Base-by-base conservation (phyloP, 2,797 vertebrate genomes). In the Petrocephalus sullivani region DNA sequence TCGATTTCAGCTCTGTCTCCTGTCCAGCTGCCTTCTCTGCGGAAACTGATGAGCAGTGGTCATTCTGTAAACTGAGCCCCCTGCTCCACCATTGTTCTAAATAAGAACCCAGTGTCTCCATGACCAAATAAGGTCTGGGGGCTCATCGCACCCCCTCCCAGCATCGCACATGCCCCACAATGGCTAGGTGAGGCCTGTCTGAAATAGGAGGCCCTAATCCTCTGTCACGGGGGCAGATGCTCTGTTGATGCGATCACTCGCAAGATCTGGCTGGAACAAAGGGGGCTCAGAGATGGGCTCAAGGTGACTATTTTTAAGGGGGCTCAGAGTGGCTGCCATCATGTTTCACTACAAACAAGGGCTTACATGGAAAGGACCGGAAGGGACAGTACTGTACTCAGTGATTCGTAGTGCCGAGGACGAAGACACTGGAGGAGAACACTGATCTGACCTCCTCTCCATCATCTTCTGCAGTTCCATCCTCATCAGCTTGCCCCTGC, bases 401-500 rank as follows among this genome's bases (percentile, higher is more conserved):
- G 3, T 5, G 1, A 16, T 82, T 82, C 41, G n/a, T 46, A 82
- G 41, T 41, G 7, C 78, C 9, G n/a, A 51, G 78, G n/a, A 46
- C 78, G 46, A 49, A 82, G 46, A 5, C 16, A 8, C 21, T n/a
- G 37, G 51, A 21, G 49, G 49, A 58, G 83, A 85, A 60, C 5
- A 2, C 84, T 6, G 14, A 16, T n/a, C 88, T 91, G 91, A 97
- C 97, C 95, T 97, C 90, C 95, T 97, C 88, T 95, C 95, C 57
- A 91, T 95, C 93, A 98, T 96, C 91, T 91, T 96, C 87, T 91
- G 92, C 53, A 96, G 96, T 89, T 97, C 96, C 33, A 95, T 90
- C 90, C 97, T 96, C 97, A 98, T 97, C 87, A 98, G 94, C 88
- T 93, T 95, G 21, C 97, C 97, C 0, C 97, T 95, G 91, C 96